Evolutionary conservation across 92 coral and sea anemone genomes (phyloP), one percentile per base, ranked within the genome.

Genomic region (Chrysogorgia sp.): DNA sequence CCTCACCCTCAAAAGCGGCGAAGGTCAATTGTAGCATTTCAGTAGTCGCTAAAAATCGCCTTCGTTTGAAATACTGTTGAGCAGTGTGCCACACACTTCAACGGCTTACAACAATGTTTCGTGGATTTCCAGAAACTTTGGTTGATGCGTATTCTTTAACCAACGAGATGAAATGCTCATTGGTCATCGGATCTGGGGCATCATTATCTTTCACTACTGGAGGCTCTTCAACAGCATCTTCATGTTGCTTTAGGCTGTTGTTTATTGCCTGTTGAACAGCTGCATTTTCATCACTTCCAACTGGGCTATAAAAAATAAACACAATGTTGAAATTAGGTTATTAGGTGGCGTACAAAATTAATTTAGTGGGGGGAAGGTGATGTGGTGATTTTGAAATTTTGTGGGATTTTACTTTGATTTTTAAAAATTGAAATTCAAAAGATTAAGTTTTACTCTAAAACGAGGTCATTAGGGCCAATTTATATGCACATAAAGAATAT

Each of bases 1-100:
- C 88, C 81, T 85, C 85, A 20, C 74, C 88, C 55, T 85, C 85
- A 48, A 85, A 79, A 25, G 49, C 70, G 34, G 88, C 60, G 80
- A 85, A 79, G 55, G 88, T 80, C 3, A 85, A 82, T 34, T 61
- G 52, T 31, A 85, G 2, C 43, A 80, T 34, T 2, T 85, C 50
- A 71, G 63, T 80, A 26, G 50, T 37, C 1, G 64, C 56, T 24
- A 84, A 63, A 67, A 80, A 79, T 35, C 63, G 59, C 31, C 63
- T 68, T 43, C 81, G 75, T 64, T 79, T 70, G 63, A 85, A 79
- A 53, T 85, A 56, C 9, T 81, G 84, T 14, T 19, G n/a, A 35
- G 88, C 88, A 34, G 80, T 63, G 40, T 40, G 83, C 84, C 84
- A 84, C 31, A 84, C 63, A 25, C 84, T 78, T n/a, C 53, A 29